A percentile compares a stretch with the other conserved stretches of the same genome.
Evolutionary conservation across 2,797 vertebrate species (phyloP).

Genomic region (Helarctos malayanus): DNA sequence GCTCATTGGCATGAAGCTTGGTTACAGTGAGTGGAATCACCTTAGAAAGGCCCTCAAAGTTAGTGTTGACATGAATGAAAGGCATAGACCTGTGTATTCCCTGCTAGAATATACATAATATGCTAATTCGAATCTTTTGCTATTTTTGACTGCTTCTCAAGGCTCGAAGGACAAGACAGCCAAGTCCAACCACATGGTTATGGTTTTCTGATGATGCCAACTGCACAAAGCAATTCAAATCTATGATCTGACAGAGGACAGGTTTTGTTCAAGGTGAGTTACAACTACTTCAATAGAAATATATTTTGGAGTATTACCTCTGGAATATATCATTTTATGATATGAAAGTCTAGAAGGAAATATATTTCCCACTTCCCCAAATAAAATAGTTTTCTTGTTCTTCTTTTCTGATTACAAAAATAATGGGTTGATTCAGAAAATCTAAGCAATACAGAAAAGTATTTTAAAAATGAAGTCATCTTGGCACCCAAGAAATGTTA

Average conservation of each 20-base stretch:
- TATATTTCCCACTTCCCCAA: background rate
- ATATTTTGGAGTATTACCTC: slow-evolving; percentile 62
- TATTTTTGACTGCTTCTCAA: slow-evolving; percentile 1
- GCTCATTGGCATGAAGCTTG: background rate
- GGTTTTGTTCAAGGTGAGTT: slow-evolving; percentile 30
- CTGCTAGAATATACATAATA: background rate
- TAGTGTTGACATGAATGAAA: background rate
- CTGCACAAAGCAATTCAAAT: background rate
- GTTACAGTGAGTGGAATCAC: background rate
- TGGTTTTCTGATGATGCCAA: background rate
- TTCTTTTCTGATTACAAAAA: slow-evolving; percentile 44
- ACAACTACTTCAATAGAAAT: slow-evolving; percentile 40
- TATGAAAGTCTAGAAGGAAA: slow-evolving; percentile 43
- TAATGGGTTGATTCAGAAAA: background rate
- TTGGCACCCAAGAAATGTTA: background rate
- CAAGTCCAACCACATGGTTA: background rate
- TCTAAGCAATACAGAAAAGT: background rate
- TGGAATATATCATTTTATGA: slow-evolving; percentile 39
- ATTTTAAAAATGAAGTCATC: background rate
- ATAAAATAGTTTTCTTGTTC: background rate
- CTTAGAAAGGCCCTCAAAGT: background rate
- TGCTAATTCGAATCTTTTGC: background rate
- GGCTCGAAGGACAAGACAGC: background rate
- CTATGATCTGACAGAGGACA: slow-evolving; percentile 19
- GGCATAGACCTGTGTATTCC: background rate